phyloP scores from a whole-genome alignment of 2,113 vertebrate genomes.

The Coryphaenoides rupestris region DNA sequence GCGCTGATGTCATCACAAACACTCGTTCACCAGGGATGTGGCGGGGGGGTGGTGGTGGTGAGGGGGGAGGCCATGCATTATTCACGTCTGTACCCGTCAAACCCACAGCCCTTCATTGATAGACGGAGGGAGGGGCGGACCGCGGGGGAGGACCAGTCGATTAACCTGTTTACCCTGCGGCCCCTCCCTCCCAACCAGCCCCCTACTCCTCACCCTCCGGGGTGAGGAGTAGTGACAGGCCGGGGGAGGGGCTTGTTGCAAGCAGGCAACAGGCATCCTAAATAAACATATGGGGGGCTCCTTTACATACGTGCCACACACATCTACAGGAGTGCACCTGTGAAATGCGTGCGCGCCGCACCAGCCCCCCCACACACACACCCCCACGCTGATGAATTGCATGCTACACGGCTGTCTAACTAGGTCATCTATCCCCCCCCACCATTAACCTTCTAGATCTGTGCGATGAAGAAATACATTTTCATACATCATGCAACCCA shows the following conservation, averaged over 20 bases:
- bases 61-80: conserved; percentile 76
- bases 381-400: conserved; percentile 49
- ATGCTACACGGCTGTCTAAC: conserved; percentile 46
- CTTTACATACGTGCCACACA: conserved; percentile 12
- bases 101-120: conserved; percentile 81
- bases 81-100: conserved; percentile 76
- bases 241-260: conserved; percentile 11
- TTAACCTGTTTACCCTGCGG: conserved; percentile 83
- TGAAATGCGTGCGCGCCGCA: neutral
- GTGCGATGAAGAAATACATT: conserved; percentile 39
- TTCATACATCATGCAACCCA: conserved; percentile 63
- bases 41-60: conserved; percentile 12
- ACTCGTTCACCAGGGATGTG: conserved; percentile 78
- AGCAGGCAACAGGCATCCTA: conserved; percentile 21
- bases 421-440: conserved; percentile 53
- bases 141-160: conserved; percentile 82
- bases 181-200: conserved; percentile 48
- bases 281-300: conserved; percentile 46
- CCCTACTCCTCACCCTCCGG: conserved; percentile 28
- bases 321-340: too few species aligned
- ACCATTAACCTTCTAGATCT: conserved; percentile 70
- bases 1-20: conserved; percentile 88
- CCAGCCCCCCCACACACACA: conserved; percentile 10
- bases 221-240: conserved; percentile 53
- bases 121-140: conserved; percentile 78